phyloP scores from a whole-genome alignment of 1,140 invertebrate genomes.

The Drosophila ercepeae region DNA sequence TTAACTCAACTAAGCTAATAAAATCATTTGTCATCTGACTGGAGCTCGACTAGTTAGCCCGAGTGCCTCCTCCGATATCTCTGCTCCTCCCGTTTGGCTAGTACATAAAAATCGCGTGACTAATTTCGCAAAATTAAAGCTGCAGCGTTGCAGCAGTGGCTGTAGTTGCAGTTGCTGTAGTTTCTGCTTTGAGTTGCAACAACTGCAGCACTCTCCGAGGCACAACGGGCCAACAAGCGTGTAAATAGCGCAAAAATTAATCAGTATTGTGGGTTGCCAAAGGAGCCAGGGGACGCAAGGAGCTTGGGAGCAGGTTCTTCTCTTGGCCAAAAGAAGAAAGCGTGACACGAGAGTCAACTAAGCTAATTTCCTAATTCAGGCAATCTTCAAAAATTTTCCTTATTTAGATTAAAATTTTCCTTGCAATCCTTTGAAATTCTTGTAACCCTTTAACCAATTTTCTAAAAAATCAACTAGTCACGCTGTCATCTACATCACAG shows the following conservation, averaged over 20 bases:
- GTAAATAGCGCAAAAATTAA: conserved; percentile 83
- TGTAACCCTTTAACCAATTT: neutral
- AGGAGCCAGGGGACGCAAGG: conserved; percentile 2
- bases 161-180: neutral
- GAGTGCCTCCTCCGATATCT: conserved; percentile 5
- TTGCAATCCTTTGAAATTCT: neutral
- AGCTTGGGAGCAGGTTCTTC: conserved; percentile 37
- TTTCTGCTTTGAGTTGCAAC: conserved; percentile 13
- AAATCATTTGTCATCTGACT: conserved; percentile 82
- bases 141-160: conserved; percentile 29
- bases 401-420: neutral
- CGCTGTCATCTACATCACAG: conserved; percentile 28
- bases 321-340: conserved; percentile 14
- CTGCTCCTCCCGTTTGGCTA: conserved; percentile 45
- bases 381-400: neutral
- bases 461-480: conserved; percentile 3
- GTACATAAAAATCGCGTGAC: conserved; percentile 82
- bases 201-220: conserved; percentile 28
- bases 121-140: conserved; percentile 81
- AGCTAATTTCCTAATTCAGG: neutral
- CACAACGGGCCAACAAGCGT: conserved; percentile 71
- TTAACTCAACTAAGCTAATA: conserved; percentile 83
- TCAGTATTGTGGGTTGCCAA: conserved; percentile 44
- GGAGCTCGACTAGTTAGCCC: conserved; percentile 73
- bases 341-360: conserved; percentile 33